These are phyloP conservation scores for Lytechinus variegatus DNA, from an alignment of 35 echinoderm and acorn worm genomes.

Conservation along the genomic window DNA sequence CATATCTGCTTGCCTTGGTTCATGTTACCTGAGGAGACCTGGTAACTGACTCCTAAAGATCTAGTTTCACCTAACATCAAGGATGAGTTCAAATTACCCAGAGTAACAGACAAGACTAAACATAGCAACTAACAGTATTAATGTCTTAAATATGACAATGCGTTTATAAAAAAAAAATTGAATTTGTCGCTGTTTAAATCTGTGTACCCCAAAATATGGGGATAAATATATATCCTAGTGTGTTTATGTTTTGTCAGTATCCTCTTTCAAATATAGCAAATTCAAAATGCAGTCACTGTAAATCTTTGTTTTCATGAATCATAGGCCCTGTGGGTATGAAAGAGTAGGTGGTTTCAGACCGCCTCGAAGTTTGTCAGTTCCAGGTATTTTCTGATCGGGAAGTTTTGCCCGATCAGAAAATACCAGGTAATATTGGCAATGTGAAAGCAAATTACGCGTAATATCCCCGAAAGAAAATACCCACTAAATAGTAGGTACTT, in stretches of 20 bases:
- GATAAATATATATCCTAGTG: neutral
- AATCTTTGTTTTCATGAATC: neutral
- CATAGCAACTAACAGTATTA: neutral
- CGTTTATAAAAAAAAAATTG: neutral
- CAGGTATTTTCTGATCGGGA: too few species aligned
- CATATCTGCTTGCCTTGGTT: neutral
- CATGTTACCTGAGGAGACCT: neutral
- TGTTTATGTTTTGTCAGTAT: neutral
- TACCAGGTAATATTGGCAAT: too few species aligned
- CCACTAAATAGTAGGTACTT: too few species aligned
- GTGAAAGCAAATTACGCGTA: too few species aligned
- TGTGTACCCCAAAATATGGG: neutral
- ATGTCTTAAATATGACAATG: neutral
- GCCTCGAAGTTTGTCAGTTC: too few species aligned
- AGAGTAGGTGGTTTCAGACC: too few species aligned
- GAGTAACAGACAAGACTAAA: neutral
- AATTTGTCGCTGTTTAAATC: neutral
- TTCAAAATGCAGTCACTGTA: neutral
- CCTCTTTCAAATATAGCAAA: neutral
- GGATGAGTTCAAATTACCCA: neutral
- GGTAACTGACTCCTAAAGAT: neutral
- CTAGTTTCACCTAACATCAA: neutral
- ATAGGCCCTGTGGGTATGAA: neutral
- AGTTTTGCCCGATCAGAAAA: too few species aligned
- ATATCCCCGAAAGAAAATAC: too few species aligned